Evolutionary conservation across 1,140 invertebrate species (phyloP).

Genomic region (Drosophila teissieri): DNA sequence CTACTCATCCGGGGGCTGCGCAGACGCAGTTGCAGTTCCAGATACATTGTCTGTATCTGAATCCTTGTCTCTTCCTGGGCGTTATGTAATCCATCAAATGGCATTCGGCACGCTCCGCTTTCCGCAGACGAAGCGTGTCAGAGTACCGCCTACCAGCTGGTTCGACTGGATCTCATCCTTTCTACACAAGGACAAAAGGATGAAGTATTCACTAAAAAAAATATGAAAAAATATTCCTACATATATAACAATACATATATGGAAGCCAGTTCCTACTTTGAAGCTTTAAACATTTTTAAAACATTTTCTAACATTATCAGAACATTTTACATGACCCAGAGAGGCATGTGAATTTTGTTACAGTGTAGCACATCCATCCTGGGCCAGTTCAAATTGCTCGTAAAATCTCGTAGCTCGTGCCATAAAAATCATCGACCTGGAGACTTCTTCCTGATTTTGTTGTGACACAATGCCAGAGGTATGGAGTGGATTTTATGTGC

Average conservation of each 20-base stretch:
- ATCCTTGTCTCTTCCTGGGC: slow-evolving; percentile 21
- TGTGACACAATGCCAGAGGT: slow-evolving; percentile 51
- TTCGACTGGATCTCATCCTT: slow-evolving; percentile 22
- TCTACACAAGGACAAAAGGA: slow-evolving; percentile 3
- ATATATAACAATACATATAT: no score
- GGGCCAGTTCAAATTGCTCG: slow-evolving; percentile 42
- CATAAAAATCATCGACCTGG: slow-evolving; percentile 52
- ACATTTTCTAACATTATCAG: background rate
- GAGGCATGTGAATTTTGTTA: background rate
- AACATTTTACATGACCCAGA: background rate
- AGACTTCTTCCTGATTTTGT: slow-evolving; percentile 38
- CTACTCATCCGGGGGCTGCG: slow-evolving; percentile 31
- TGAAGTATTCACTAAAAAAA: background rate
- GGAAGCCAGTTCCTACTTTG: no score
- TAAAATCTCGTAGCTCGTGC: slow-evolving; percentile 44
- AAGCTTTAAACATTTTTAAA: background rate
- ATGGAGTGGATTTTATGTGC: slow-evolving; percentile 35
- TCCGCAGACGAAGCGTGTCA: slow-evolving; percentile 69
- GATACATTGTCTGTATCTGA: slow-evolving; percentile 24
- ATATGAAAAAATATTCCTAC: background rate
- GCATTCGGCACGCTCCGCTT: slow-evolving; percentile 65
- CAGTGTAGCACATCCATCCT: slow-evolving; percentile 1
- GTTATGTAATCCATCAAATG: slow-evolving; percentile 69
- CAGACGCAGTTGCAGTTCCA: slow-evolving; percentile 23
- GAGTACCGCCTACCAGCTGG: slow-evolving; percentile 62